These are phyloP conservation scores for Hippocampus zosterae DNA, from an alignment of 2,113 vertebrate genomes.

Conservation along the genomic window DNA sequence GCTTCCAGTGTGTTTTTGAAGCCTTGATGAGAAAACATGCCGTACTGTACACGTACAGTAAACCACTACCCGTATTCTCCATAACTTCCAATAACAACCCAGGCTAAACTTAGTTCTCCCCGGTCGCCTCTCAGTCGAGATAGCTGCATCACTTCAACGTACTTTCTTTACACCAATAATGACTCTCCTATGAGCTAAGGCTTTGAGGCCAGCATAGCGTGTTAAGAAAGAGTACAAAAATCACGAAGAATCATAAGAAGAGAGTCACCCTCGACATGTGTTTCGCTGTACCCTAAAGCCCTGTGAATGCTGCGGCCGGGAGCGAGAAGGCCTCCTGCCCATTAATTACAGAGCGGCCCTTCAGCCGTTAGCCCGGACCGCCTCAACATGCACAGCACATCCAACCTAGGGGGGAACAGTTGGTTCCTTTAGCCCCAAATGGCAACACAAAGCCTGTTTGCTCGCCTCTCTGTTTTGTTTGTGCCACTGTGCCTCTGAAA, in stretches of 20 bases:
- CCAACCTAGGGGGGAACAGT: neutral
- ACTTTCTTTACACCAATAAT: too few relatives aligned
- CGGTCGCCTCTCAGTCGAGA: too few relatives aligned
- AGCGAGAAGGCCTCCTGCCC: slow-evolving; percentile 1
- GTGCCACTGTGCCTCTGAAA: neutral
- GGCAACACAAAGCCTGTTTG: slow-evolving; percentile 6
- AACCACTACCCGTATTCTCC: too few relatives aligned
- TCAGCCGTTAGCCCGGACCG: neutral
- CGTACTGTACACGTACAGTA: too few relatives aligned
- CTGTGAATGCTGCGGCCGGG: neutral
- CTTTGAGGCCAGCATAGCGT: neutral
- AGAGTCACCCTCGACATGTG: neutral
- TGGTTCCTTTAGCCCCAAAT: neutral
- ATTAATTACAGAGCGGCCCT: slow-evolving; percentile 8
- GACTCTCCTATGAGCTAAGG: too few relatives aligned
- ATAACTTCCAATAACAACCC: too few relatives aligned
- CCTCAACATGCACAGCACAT: slow-evolving; percentile 5
- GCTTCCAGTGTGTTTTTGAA: too few relatives aligned
- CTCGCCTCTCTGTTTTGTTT: neutral
- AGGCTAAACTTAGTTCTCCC: too few relatives aligned
- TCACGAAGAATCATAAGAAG: neutral
- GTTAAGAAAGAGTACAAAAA: neutral
- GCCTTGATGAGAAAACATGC: too few relatives aligned
- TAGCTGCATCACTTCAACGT: too few relatives aligned
- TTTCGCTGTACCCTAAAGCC: neutral